A percentile compares a stretch with the other conserved stretches of the same genome.
Evolutionary conservation across 2,797 vertebrate species (phyloP).

Genomic region (Distichodus sexfasciatus): DNA sequence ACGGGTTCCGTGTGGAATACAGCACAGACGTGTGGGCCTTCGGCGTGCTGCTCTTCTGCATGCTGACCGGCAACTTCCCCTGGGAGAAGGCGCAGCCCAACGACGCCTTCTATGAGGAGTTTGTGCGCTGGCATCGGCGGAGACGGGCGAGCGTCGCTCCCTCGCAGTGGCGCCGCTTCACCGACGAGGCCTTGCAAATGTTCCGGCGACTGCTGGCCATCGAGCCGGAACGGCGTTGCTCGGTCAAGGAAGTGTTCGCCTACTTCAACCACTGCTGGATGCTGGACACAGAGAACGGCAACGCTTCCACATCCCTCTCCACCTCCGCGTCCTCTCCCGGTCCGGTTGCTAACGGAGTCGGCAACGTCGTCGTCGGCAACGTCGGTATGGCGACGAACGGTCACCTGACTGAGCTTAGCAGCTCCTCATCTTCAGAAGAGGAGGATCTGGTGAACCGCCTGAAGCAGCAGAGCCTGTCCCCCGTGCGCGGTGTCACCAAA

Average conservation of each 20-base stretch:
- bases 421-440: slow-evolving; percentile 62
- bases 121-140: slow-evolving; percentile 78
- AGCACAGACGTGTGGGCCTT: slow-evolving; percentile 85
- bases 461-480: slow-evolving; percentile 79
- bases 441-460: slow-evolving; percentile 77
- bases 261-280: slow-evolving; percentile 83
- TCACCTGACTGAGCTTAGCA: slow-evolving; percentile 42
- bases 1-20: slow-evolving; percentile 81
- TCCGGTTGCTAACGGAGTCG: too few relatives aligned
- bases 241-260: slow-evolving; percentile 79
- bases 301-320: slow-evolving; percentile 26
- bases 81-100: slow-evolving; percentile 83
- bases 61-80: slow-evolving; percentile 85
- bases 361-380: slow-evolving; percentile 31
- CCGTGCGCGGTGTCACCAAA: slow-evolving; percentile 55
- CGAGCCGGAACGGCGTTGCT: slow-evolving; percentile 77
- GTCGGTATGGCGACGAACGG: slow-evolving; percentile 4
- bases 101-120: slow-evolving; percentile 83
- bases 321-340: too few relatives aligned
- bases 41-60: slow-evolving; percentile 83
- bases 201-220: slow-evolving; percentile 79
- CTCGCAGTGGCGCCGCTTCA: slow-evolving; percentile 83
- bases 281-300: slow-evolving; percentile 71
- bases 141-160: slow-evolving; percentile 66
- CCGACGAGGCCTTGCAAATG: slow-evolving; percentile 79